Conservation (phyloP, 2,888 invertebrate genomes). For the Brachyptera putata region DNA sequence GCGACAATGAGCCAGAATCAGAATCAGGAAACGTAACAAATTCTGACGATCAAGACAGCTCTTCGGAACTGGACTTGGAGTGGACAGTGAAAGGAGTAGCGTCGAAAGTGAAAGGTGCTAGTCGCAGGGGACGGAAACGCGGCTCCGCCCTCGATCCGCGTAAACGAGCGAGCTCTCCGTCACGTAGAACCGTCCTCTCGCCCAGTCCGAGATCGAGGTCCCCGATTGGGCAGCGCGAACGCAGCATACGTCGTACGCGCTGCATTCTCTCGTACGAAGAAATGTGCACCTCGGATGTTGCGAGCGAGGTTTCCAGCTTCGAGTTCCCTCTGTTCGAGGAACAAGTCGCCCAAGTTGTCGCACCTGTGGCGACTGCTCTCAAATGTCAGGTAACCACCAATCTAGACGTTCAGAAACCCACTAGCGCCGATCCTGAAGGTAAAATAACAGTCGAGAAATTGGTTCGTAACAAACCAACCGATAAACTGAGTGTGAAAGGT, state of each 20-base stretch:
- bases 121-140: no score
- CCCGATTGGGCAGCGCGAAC: neutral
- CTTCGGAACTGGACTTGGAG: no score
- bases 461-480: neutral
- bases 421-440: neutral
- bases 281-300: conserved; percentile 30
- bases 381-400: neutral
- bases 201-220: neutral
- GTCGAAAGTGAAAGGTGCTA: no score
- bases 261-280: conserved; percentile 32
- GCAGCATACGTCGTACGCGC: conserved; percentile 22
- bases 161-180: no score
- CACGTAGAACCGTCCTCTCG: no score
- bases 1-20: no score
- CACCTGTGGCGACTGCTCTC: neutral
- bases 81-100: no score
- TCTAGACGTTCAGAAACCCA: neutral
- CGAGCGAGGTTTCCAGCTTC: conserved; percentile 24
- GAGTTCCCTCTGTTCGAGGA: neutral
- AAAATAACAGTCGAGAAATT: neutral
- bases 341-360: no score
- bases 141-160: no score
- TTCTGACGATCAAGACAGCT: no score
- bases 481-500: neutral
- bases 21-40: no score